phyloP scores from a whole-genome alignment of 2,113 vertebrate genomes.

The Sarotherodon lohbergeri region DNA sequence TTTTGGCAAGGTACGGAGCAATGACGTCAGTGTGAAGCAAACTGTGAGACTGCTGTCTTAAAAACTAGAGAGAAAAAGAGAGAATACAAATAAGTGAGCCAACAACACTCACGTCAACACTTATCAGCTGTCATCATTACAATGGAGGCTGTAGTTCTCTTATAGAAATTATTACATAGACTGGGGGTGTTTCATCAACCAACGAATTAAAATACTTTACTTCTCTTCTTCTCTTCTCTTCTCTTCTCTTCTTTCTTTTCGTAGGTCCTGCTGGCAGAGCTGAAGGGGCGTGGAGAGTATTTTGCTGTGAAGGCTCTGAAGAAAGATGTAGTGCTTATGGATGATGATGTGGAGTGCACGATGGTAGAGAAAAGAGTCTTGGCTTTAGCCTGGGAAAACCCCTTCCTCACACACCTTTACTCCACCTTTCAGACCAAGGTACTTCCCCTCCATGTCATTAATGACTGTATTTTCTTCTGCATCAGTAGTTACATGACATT shows the following conservation, averaged over 20 bases:
- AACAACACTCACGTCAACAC: neutral
- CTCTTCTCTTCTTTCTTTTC: neutral
- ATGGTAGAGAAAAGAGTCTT: slow-evolving; percentile 98
- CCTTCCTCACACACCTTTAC: slow-evolving; percentile 95
- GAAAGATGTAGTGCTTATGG: slow-evolving; percentile 98
- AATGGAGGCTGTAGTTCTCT: neutral
- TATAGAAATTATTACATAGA: neutral
- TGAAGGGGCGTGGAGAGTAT: slow-evolving; percentile 87
- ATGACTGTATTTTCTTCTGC: neutral
- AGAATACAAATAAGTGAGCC: neutral
- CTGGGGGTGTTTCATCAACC: neutral
- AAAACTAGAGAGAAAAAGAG: neutral
- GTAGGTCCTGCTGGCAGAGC: slow-evolving; percentile 91
- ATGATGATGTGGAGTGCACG: slow-evolving; percentile 96
- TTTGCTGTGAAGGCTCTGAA: slow-evolving; percentile 95
- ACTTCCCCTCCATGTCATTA: neutral
- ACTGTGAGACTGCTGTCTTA: neutral
- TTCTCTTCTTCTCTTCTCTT: neutral
- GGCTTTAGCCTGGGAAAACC: slow-evolving; percentile 92
- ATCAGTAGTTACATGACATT: neutral
- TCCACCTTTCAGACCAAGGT: slow-evolving; percentile 97
- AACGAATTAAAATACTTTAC: neutral
- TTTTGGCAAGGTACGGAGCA: slow-evolving; percentile 88
- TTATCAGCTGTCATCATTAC: neutral
- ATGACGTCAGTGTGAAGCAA: neutral